Conservation (phyloP, 2,113 vertebrate species). For the Danio rerio region GRCz12tu NC_133196.1:30269001-30269500, state of each 20-base stretch:
- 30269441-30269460: neutral
- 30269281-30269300: conserved; percentile 10
- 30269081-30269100: neutral
- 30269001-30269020: neutral
- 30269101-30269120: neutral
- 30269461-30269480: neutral
- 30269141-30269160: neutral
- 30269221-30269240: neutral
- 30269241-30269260: neutral
- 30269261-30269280: neutral
- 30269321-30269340: neutral
- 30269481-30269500: neutral
- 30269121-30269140: neutral
- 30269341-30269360: neutral
- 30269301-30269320: neutral
- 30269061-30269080: neutral
- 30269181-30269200: neutral
- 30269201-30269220: neutral
- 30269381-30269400: neutral
- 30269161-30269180: neutral
- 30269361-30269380: conserved; percentile 11
- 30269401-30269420: neutral
- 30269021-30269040: neutral
- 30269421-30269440: neutral
- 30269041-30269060: neutral